Conservation (phyloP, 2,113 vertebrate genomes). For the Cyphomyrus discorhynchus region DNA sequence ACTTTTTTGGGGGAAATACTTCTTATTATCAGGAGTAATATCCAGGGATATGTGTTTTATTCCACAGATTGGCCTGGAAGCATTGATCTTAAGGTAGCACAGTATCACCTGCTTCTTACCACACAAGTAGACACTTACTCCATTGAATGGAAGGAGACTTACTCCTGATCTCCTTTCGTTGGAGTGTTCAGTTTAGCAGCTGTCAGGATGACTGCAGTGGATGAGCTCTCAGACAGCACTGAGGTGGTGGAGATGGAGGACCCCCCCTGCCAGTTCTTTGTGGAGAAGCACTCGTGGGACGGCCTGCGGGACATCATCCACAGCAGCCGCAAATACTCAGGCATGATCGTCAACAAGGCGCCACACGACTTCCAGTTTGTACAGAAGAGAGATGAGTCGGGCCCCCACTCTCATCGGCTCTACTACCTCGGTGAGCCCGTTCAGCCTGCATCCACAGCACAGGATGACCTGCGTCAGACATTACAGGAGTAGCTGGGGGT, state of each 20-base stretch:
- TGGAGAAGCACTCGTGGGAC: slow-evolving; percentile 87
- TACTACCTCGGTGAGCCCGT: slow-evolving; percentile 81
- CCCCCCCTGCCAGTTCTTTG: slow-evolving; percentile 70
- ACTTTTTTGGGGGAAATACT: not conserved
- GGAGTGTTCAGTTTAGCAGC: slow-evolving; percentile 53
- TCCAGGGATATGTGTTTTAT: not conserved
- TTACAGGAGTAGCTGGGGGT: not conserved
- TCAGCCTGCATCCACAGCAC: not conserved
- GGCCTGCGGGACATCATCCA: slow-evolving; percentile 83
- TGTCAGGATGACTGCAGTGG: slow-evolving; percentile 72
- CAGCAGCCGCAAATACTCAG: slow-evolving; percentile 85
- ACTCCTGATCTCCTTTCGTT: not conserved
- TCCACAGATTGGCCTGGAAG: not conserved
- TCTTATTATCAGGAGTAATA: not conserved
- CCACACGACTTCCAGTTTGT: slow-evolving; percentile 92
- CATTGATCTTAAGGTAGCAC: not conserved
- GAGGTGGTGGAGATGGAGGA: slow-evolving; percentile 76
- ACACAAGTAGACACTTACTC: not conserved
- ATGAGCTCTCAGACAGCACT: slow-evolving; percentile 61
- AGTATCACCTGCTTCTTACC: not conserved
- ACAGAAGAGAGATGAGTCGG: slow-evolving; percentile 73
- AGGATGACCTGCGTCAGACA: not conserved
- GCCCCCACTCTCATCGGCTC: slow-evolving; percentile 83
- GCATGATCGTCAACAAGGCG: slow-evolving; percentile 82
- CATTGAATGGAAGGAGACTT: not conserved